These are phyloP conservation scores for Thalassophryne amazonica DNA, from an alignment of 2,797 vertebrate species.

Conservation along the genomic window DNA sequence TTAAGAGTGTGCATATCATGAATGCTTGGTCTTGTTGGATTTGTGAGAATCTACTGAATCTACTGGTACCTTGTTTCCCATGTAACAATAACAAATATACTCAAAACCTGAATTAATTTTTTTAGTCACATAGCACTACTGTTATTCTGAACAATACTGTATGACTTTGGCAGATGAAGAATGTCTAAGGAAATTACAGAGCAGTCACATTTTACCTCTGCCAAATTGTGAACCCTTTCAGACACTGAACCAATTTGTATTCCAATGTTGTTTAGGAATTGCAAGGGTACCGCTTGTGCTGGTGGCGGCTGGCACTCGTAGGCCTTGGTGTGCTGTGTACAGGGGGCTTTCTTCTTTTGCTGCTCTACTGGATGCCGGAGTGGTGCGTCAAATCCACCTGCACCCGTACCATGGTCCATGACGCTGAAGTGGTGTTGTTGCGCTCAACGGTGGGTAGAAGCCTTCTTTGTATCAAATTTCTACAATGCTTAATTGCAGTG, in stretches of 20 bases:
- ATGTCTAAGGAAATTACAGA: no score
- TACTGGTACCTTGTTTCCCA: no score
- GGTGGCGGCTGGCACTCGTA: conserved; percentile 89
- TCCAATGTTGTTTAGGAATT: conserved; percentile 79
- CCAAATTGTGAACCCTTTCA: not conserved
- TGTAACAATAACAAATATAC: no score
- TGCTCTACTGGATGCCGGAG: conserved; percentile 98
- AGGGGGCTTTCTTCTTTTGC: conserved; percentile 93
- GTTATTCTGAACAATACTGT: no score
- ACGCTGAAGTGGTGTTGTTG: conserved; percentile 90
- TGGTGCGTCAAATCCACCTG: conserved; percentile 96
- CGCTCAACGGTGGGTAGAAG: conserved; percentile 85
- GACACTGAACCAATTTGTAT: not conserved
- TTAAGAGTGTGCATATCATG: no score
- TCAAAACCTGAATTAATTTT: no score
- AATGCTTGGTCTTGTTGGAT: no score
- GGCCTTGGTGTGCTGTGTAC: conserved; percentile 85
- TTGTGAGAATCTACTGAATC: no score
- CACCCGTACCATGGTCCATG: conserved; percentile 78
- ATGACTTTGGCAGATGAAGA: no score
- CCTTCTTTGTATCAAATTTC: not conserved
- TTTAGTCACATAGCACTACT: no score
- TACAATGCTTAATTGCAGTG: not conserved
- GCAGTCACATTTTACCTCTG: not conserved
- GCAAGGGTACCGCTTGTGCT: conserved; percentile 87